These are phyloP conservation scores for Synergus gifuensis DNA, from an alignment of 2,888 invertebrate genomes.

Conservation along the genomic window DNA sequence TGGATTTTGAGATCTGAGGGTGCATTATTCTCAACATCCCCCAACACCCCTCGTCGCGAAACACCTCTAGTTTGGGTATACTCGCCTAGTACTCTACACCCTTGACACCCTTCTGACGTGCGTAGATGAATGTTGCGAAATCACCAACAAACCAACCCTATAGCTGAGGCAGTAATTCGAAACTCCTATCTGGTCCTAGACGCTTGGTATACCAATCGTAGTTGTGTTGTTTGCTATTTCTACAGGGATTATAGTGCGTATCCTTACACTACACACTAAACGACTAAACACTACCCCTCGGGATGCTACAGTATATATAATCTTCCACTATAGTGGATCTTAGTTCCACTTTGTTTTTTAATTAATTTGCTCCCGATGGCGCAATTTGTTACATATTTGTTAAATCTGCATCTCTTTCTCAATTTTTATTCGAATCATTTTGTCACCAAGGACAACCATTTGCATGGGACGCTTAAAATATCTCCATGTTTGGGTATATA, in stretches of 20 bases:
- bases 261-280: conserved; percentile 9
- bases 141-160: conserved; percentile 43
- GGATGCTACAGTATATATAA: background rate
- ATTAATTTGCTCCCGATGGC: too few species aligned
- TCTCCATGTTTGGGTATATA: too few species aligned
- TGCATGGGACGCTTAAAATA: too few species aligned
- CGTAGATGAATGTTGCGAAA: conserved; percentile 54
- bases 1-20: background rate
- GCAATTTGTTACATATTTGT: too few species aligned
- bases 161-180: background rate
- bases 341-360: too few species aligned
- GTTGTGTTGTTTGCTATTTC: conserved; percentile 71
- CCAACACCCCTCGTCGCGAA: conserved; percentile 55
- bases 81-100: conserved; percentile 68
- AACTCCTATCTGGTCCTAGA: conserved; percentile 66
- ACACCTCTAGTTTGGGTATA: conserved; percentile 54
- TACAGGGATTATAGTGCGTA: conserved; percentile 39
- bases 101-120: conserved; percentile 62
- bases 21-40: conserved; percentile 35
- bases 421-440: too few species aligned
- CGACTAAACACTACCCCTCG: background rate
- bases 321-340: background rate
- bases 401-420: too few species aligned
- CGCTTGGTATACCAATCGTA: conserved; percentile 67
- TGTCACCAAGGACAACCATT: too few species aligned